phyloP scores from a whole-genome alignment of 2,797 vertebrate species.

The Scomberomorus guttatus region DNA sequence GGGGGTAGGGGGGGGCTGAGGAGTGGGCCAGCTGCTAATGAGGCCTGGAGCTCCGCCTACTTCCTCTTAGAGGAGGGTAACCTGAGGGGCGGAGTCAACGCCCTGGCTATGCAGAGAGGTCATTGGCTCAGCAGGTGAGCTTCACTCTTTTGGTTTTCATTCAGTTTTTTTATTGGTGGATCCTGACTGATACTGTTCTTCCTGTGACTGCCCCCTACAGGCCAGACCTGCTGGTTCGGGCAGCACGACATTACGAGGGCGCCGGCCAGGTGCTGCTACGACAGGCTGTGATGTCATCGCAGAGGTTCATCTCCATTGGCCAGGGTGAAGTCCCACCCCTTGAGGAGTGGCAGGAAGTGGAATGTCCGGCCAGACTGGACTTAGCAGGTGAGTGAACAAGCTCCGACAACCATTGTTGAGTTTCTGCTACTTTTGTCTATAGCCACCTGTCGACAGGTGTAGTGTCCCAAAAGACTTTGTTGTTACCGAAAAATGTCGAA shows the following conservation, averaged over 20 bases:
- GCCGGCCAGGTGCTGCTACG: conserved; percentile 93
- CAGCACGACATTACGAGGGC: conserved; percentile 95
- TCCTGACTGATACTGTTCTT: not conserved
- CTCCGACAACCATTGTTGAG: not conserved
- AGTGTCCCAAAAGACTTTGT: no score
- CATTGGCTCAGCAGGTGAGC: conserved; percentile 92
- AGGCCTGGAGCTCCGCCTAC: conserved; percentile 90
- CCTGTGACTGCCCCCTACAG: conserved; percentile 73
- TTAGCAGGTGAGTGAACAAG: conserved; percentile 87
- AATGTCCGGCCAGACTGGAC: conserved; percentile 93
- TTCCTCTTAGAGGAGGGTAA: conserved; percentile 85
- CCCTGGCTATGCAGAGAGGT: conserved; percentile 86
- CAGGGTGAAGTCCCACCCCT: conserved; percentile 78
- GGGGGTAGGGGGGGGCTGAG: conserved; percentile 88
- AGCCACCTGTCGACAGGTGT: no score
- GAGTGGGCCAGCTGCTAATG: conserved; percentile 94
- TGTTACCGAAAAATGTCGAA: no score
- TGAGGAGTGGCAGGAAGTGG: conserved; percentile 90
- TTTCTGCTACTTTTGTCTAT: no score
- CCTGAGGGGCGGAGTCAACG: conserved; percentile 82
- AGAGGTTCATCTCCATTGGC: conserved; percentile 85
- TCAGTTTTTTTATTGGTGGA: accelerated
- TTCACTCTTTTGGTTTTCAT: accelerated
- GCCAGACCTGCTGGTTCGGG: conserved; percentile 91
- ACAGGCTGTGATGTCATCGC: conserved; percentile 92